Evolutionary conservation across 2,113 vertebrate species (phyloP).

Genomic region (Rhabdomys dilectus): DNA sequence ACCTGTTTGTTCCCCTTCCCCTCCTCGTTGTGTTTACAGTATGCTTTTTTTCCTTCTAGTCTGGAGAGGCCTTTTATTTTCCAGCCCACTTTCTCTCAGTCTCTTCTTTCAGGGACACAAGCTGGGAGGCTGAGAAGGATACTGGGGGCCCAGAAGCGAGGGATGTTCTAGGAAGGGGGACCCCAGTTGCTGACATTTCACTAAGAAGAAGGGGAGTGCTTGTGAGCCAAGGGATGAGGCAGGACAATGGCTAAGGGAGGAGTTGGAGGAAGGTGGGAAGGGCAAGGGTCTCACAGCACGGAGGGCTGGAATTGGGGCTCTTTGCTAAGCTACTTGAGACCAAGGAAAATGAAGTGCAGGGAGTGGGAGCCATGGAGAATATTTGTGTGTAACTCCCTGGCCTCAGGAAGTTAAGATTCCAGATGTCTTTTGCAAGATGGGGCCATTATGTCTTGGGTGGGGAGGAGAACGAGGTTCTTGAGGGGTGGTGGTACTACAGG

Average conservation of each 20-base stretch:
- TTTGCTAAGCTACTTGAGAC: not conserved
- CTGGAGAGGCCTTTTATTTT: not conserved
- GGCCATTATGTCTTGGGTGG: not conserved
- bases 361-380: not conserved
- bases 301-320: not conserved
- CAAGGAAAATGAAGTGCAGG: not conserved
- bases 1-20: conserved; percentile 48
- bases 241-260: conserved; percentile 48
- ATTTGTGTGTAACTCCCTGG: not conserved
- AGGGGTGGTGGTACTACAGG: not conserved
- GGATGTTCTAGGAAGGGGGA: not conserved
- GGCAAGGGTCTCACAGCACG: not conserved
- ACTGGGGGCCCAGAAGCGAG: not conserved
- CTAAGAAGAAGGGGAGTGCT: conserved; percentile 90
- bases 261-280: not conserved
- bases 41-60: not conserved
- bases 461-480: not conserved
- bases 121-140: not conserved
- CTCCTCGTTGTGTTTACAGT: not conserved
- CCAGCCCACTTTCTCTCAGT: not conserved
- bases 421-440: not conserved
- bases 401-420: not conserved
- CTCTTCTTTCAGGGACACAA: not conserved
- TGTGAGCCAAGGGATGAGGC: conserved; percentile 84
- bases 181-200: conserved; percentile 86